Base-by-base conservation (phyloP, 2,888 invertebrate species). In the Chaitophorus viminalis region DNA sequence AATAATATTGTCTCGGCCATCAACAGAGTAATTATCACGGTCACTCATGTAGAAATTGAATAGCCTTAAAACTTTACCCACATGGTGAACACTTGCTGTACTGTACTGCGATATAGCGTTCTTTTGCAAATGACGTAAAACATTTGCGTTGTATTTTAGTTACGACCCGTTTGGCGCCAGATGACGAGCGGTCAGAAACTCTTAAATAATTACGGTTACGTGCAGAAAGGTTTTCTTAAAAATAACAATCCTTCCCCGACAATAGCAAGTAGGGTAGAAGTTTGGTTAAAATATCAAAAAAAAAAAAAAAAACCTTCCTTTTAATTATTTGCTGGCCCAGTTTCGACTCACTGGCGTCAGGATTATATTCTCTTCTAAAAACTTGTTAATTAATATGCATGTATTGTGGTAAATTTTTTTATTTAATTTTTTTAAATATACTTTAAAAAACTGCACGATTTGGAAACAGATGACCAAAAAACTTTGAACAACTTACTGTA, bases 261-360 rank as follows among this genome's bases (percentile, higher is more conserved):
- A 11, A 21, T 9, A 5, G 21, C 0, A 17, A 14, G 33, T 14
- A 46, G 18, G 9, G 52, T 17, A 2, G 70, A 33, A 31, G 52
- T 60, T 60, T 36, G 82, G 74, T 60, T 9, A 36, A 54, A 54
- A 54, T 5, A 54, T 60, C 29, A 11, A 11, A 25, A 84, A 83
- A 76, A 11, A 11, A 25, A 84, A 83, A 76, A 84, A 31, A 76
- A 84, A 84, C 76, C 84, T 68, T 76, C 46, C 68, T 84, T 46
- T 77, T 77, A 84, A 84, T 84, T 68, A 77, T 84, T 84, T 46
- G 36, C 68, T 84, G 84, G 77, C 84, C 84, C 33, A 52, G 68
- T 76, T 84, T 83, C 60, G 17, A 3, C 29, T 39, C 14, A 52
- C 84, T 52, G 76, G 75, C 75, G 83, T 9, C 68, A 2, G 46